Percentiles rank a stretch among this genome's conserved stretches.
These are phyloP conservation scores for Petrolisthes cinctipes DNA, from an alignment of 2,888 invertebrate genomes.

Conservation along the genomic window DNA sequence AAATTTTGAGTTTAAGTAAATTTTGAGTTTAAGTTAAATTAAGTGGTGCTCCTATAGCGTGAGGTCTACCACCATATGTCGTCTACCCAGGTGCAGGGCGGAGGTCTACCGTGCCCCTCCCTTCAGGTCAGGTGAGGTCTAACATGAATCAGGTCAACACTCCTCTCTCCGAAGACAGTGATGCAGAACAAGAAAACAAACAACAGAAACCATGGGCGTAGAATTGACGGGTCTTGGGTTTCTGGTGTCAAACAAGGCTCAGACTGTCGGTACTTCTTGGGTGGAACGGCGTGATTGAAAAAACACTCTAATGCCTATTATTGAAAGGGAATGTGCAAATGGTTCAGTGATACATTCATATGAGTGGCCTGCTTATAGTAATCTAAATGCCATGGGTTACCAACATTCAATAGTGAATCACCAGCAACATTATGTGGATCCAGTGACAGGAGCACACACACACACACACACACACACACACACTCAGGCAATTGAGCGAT, in stretches of 20 bases:
- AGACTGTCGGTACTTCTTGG: slow-evolving; percentile 12
- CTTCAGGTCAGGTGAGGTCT: no score
- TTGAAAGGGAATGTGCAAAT: slow-evolving; percentile 11
- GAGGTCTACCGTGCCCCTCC: no score
- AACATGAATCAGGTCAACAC: no score
- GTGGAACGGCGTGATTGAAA: slow-evolving; percentile 18
- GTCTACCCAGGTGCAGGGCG: no score
- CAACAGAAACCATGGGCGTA: slow-evolving; percentile 24
- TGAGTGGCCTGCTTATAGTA: slow-evolving; percentile 2
- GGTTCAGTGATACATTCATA: slow-evolving; percentile 18
- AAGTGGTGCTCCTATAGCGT: no score
- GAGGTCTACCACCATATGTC: no score
- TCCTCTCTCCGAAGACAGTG: no score
- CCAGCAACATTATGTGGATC: not conserved
- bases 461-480: no score
- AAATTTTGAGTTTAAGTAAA: no score
- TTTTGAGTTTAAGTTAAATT: no score
- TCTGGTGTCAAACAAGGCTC: slow-evolving; percentile 23
- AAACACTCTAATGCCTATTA: slow-evolving; percentile 17
- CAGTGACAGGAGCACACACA: no score
- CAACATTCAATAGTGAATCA: not conserved
- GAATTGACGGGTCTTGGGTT: slow-evolving; percentile 31
- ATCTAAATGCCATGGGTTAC: not conserved
- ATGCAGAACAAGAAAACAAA: no score
- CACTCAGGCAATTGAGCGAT: not conserved